Evolutionary conservation across 2,113 vertebrate genomes (phyloP).

Genomic region (Canis aureus): DNA sequence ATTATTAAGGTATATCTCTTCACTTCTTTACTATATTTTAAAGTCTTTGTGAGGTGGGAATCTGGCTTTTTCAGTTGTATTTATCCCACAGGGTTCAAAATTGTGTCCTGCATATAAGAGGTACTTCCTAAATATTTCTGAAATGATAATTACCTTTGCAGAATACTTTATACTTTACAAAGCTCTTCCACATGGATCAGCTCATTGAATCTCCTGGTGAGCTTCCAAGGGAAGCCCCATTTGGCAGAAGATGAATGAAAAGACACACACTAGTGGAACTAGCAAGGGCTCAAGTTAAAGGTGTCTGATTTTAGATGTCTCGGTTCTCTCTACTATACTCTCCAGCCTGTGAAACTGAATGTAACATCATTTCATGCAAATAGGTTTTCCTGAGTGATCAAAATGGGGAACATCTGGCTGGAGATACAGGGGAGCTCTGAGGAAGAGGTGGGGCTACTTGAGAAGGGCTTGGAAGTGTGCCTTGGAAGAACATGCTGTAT

Average conservation of each 20-base stretch:
- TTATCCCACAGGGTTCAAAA: background rate
- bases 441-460: background rate
- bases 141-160: slow-evolving; percentile 29
- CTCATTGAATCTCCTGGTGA: background rate
- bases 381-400: background rate
- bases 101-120: background rate
- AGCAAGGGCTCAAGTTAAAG: background rate
- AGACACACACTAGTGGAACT: background rate
- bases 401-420: background rate
- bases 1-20: background rate
- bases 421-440: background rate
- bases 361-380: background rate
- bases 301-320: background rate
- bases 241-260: background rate
- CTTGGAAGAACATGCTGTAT: no score
- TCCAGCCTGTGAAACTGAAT: background rate
- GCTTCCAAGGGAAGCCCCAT: background rate
- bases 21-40: background rate
- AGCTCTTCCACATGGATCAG: background rate
- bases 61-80: slow-evolving; percentile 14
- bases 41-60: background rate
- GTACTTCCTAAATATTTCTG: background rate
- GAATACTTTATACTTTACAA: background rate
- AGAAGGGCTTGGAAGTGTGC: background rate
- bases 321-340: background rate